Evolutionary conservation across 2,113 vertebrate species (phyloP).

Genomic region (Sphaerodactylus townsendi): DNA sequence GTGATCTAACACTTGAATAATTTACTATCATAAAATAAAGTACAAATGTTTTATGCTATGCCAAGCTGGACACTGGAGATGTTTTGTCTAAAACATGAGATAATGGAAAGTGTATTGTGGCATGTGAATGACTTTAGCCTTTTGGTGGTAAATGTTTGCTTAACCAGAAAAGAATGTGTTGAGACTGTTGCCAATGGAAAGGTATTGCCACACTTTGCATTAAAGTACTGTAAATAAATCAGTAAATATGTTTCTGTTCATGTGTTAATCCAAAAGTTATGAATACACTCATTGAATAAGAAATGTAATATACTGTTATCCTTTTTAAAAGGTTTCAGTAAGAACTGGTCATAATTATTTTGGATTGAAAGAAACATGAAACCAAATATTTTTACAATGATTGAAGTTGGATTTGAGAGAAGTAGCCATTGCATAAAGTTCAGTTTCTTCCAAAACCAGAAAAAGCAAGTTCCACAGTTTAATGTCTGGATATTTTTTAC

Average conservation of each 20-base stretch:
- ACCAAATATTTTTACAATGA: constrained; percentile 64
- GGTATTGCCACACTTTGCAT: constrained; percentile 58
- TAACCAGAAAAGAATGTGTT: constrained; percentile 68
- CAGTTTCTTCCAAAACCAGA: constrained; percentile 45
- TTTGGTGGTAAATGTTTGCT: constrained; percentile 68
- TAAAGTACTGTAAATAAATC: constrained; percentile 64
- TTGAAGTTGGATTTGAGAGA: constrained; percentile 58
- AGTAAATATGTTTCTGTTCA: constrained; percentile 62
- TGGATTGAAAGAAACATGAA: constrained; percentile 56
- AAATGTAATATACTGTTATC: constrained; percentile 50
- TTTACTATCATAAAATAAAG: constrained; percentile 70
- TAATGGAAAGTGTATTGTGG: constrained; percentile 71
- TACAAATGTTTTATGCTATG: constrained; percentile 61
- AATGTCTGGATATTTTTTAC: constrained; percentile 32
- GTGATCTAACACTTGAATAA: constrained; percentile 66
- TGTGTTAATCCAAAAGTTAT: constrained; percentile 56
- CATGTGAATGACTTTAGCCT: constrained; percentile 68
- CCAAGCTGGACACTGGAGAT: constrained; percentile 65
- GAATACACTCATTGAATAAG: constrained; percentile 50
- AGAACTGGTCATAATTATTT: constrained; percentile 61
- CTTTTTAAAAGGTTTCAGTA: constrained; percentile 51
- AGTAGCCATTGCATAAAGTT: constrained; percentile 50
- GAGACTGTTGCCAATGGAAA: constrained; percentile 56
- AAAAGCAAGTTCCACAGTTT: constrained; percentile 36
- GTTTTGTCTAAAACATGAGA: constrained; percentile 72